These are phyloP conservation scores for Coregonus suidteri DNA, from an alignment of 2,797 vertebrate genomes.

Conservation along the genomic window DNA sequence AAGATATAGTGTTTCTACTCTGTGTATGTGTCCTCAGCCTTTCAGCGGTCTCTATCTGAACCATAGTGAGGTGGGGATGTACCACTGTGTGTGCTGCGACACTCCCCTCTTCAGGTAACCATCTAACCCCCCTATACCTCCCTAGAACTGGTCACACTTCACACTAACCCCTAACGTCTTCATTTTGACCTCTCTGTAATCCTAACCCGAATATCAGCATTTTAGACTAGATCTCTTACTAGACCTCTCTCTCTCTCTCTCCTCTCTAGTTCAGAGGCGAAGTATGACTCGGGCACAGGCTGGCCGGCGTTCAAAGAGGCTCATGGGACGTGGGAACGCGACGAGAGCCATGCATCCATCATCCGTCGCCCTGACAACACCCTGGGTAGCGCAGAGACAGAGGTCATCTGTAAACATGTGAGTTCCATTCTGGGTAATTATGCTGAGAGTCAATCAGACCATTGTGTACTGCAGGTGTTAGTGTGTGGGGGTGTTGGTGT, in stretches of 20 bases:
- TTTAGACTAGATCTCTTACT: no score
- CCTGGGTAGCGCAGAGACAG: constrained; percentile 74
- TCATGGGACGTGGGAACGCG: constrained; percentile 80
- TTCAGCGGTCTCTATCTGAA: constrained; percentile 89
- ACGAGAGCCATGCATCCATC: constrained; percentile 82
- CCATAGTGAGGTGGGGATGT: constrained; percentile 83
- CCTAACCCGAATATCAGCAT: no score
- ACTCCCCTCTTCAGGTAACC: constrained; percentile 87
- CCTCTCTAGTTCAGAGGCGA: constrained; percentile 83
- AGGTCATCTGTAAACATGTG: constrained; percentile 91
- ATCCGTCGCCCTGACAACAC: constrained; percentile 82
- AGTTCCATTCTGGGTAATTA: constrained; percentile 40
- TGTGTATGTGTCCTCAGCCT: constrained; percentile 73
- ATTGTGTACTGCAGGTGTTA: neutral
- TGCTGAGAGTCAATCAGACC: neutral
- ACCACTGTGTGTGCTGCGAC: constrained; percentile 87
- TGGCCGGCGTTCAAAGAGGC: constrained; percentile 89
- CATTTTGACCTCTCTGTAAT: neutral
- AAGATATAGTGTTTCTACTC: no score
- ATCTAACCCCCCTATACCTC: neutral
- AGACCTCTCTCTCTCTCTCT: neutral
- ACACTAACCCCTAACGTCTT: neutral
- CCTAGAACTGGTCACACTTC: neutral
- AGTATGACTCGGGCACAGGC: constrained; percentile 86
- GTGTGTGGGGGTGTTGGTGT: neutral